Evolutionary conservation across 2,888 invertebrate genomes (phyloP).

Genomic region (Ashinkailepas kermadecensis): DNA sequence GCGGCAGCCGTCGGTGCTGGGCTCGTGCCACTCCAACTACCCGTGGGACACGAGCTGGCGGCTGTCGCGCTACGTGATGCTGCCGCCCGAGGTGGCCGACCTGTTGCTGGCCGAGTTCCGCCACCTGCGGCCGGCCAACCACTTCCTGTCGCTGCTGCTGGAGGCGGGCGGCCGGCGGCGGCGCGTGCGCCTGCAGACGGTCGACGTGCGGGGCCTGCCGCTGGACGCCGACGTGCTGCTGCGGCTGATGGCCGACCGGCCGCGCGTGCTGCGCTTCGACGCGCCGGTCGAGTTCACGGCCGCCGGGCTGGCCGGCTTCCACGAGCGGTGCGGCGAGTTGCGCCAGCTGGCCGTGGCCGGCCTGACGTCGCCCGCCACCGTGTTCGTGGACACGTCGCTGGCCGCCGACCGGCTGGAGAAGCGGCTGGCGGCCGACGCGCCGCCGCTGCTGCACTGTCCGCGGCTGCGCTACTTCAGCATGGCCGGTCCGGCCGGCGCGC

Average conservation of each 20-base stretch:
- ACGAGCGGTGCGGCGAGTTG: neutral
- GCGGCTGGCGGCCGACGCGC: neutral
- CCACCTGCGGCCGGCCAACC: neutral
- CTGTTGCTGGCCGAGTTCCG: conserved; percentile 19
- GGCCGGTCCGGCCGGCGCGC: conserved; percentile 24
- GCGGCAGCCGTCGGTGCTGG: neutral
- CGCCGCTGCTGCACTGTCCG: neutral
- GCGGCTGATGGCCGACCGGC: conserved; percentile 8
- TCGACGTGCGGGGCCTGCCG: conserved; percentile 13
- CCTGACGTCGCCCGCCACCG: neutral
- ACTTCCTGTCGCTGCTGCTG: neutral
- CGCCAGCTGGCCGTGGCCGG: neutral
- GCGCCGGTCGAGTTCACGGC: conserved; percentile 5
- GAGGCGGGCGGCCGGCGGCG: neutral
- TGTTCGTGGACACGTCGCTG: conserved; percentile 10
- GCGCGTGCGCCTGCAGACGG: neutral
- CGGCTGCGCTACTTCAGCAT: neutral
- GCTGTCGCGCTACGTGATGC: conserved; percentile 1
- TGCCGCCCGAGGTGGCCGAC: conserved; percentile 21
- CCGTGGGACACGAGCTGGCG: conserved; percentile 18
- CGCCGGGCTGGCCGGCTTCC: neutral
- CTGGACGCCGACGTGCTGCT: conserved; percentile 10
- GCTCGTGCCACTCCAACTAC: neutral
- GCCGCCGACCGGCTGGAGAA: neutral
- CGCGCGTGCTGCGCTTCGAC: conserved; percentile 20